phyloP scores from a whole-genome alignment of 2,888 invertebrate genomes.

The Criorhina ranunculi region DNA sequence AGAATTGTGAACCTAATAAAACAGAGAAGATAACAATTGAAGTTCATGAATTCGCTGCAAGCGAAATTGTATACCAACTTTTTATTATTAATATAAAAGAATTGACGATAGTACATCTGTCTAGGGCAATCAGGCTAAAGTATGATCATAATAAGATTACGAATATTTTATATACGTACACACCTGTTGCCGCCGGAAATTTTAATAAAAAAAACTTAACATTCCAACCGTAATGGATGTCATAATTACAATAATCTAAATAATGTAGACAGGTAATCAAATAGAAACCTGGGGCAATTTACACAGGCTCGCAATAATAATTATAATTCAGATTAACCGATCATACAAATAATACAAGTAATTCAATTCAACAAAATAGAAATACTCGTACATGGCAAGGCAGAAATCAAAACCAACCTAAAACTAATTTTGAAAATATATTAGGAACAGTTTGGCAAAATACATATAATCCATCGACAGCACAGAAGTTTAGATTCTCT shows the following conservation, averaged over 20 bases:
- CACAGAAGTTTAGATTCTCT: neutral
- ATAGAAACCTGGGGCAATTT: too few species aligned
- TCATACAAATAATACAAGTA: neutral
- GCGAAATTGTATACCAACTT: neutral
- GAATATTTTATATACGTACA: neutral
- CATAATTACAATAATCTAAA: too few species aligned
- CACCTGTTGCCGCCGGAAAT: slow-evolving; percentile 14
- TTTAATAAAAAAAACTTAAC: slow-evolving; percentile 9
- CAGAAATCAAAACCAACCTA: neutral
- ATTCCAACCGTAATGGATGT: too few species aligned
- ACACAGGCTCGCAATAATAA: too few species aligned
- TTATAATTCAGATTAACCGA: neutral
- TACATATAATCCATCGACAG: neutral
- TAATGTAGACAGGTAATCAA: too few species aligned
- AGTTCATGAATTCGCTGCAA: neutral
- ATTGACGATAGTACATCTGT: neutral
- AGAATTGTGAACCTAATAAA: slow-evolving; percentile 2
- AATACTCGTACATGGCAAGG: neutral
- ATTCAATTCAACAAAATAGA: too few species aligned
- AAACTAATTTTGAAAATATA: neutral
- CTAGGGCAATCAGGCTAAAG: neutral
- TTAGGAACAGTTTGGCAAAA: neutral
- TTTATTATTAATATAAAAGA: slow-evolving; percentile 2
- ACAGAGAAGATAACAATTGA: neutral
- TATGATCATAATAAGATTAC: neutral